Base-by-base conservation (phyloP, 2,113 vertebrate genomes). In the Fregetta grallaria region DNA sequence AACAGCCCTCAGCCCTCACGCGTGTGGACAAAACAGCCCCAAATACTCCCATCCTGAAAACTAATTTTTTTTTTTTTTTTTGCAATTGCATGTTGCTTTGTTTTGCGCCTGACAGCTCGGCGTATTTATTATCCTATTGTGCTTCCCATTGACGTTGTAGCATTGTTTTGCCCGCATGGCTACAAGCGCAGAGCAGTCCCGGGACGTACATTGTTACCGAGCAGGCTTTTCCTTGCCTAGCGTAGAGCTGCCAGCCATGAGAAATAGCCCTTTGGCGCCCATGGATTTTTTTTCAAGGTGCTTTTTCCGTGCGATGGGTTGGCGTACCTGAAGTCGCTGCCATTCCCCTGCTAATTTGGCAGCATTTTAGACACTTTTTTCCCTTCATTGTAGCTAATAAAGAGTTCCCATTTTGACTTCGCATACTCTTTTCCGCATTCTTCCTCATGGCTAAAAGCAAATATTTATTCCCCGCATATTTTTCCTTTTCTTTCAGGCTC, bases 381-480 rank as follows among this genome's bases (percentile, higher is more conserved):
- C 13, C 16, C 58, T 95, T 68, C 30, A 78, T 70, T 88, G 71
- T 81, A 92, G 90, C 96, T 80, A 94, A 87, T 90, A 63, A 94
- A 95, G 26, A 32, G 50, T 74, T 94, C 88, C 52, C 44, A 52
- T 94, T 91, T 93, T 93, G 90, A 63, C 49, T 93, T 85, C 25
- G 15, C 53, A 19, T 83, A 32, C 56, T 53, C 86, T 95, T 97
- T 97, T 92, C 92, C 94, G 96, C 97, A 94, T 98, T 97, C 97
- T 96, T 98, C 94, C 86, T 97, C 97, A 80, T 88, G 94, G 86
- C 92, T 95, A 94, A 94, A 96, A 95, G 97, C 97, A 98, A 98
- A 98, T 98, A 98, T 98, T 98, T 98, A 98, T 98, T 96, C 90
- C 95, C 73, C 16, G 68, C 94, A 95, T 97, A 91, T 97, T 98